These are phyloP conservation scores for Ophiodon elongatus DNA, from an alignment of 2,113 vertebrate genomes.

Conservation along the genomic window DNA sequence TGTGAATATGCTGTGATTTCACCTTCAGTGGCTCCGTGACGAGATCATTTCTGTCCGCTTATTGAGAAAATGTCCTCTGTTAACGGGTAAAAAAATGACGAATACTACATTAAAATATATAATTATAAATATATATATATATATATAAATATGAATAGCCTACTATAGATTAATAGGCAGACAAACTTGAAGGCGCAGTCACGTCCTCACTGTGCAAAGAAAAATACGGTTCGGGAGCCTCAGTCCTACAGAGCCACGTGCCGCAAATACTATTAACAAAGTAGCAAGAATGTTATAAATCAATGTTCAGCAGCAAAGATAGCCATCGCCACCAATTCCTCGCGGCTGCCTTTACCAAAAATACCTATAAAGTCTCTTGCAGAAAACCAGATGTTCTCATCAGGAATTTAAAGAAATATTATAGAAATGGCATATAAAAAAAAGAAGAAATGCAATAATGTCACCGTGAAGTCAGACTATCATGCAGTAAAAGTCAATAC, in stretches of 20 bases:
- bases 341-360: constrained; percentile 6
- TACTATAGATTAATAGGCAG: not conserved
- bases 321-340: constrained; percentile 43
- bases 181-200: not conserved
- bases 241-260: not conserved
- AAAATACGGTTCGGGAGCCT: not conserved
- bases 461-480: not conserved
- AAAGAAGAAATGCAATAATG: not conserved
- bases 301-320: constrained; percentile 14
- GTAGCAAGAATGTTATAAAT: constrained; percentile 39
- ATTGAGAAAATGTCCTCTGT: not conserved
- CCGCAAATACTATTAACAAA: constrained; percentile 9
- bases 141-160: not conserved
- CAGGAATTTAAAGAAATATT: constrained; percentile 11
- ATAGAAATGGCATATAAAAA: not conserved
- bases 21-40: not conserved
- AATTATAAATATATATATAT: not conserved
- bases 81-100: not conserved
- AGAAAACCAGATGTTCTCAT: constrained; percentile 47
- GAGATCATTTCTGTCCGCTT: not conserved
- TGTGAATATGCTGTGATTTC: not conserved
- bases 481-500: constrained; percentile 5
- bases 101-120: not conserved
- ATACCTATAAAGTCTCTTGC: constrained; percentile 22
- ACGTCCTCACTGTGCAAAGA: not conserved